Percentiles rank a stretch among this genome's conserved stretches.
Conservation (phyloP, 2,797 vertebrate genomes). For the Macropus fuliginosus region DNA sequence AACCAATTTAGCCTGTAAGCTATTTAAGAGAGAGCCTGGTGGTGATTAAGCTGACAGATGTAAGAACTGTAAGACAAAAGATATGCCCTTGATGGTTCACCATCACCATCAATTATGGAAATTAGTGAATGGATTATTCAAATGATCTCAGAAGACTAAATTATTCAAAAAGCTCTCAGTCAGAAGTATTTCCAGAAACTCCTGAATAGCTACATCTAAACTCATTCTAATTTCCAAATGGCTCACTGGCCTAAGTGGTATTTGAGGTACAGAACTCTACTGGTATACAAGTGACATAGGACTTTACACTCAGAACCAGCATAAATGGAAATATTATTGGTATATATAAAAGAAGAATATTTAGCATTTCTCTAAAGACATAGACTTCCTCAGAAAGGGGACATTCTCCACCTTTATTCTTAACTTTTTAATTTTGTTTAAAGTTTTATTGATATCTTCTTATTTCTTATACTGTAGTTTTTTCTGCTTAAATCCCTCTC, state of each 20-base stretch:
- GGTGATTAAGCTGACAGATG: conserved; percentile 46
- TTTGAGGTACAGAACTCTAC: background rate
- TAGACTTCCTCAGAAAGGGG: background rate
- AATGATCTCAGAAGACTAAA: conserved; percentile 72
- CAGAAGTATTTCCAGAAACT: conserved; percentile 77
- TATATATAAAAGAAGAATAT: background rate
- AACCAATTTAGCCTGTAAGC: conserved; percentile 21
- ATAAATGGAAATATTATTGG: background rate
- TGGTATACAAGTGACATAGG: background rate
- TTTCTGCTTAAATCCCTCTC: background rate
- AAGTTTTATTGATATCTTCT: background rate
- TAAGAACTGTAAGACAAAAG: conserved; percentile 60
- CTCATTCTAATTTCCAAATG: conserved; percentile 65
- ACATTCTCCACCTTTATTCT: background rate
- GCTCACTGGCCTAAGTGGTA: conserved; percentile 40
- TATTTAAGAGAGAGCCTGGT: conserved; percentile 20
- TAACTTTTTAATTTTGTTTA: background rate
- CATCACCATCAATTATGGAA: conserved; percentile 74
- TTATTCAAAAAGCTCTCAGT: conserved; percentile 74
- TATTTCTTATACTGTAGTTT: background rate
- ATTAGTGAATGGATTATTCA: conserved; percentile 77
- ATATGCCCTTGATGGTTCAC: conserved; percentile 51
- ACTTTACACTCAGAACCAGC: background rate
- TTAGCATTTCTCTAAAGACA: background rate
- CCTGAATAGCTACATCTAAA: conserved; percentile 65